Conservation (phyloP, 2,797 vertebrate species). For the Pseudocheirus occidentalis region DNA sequence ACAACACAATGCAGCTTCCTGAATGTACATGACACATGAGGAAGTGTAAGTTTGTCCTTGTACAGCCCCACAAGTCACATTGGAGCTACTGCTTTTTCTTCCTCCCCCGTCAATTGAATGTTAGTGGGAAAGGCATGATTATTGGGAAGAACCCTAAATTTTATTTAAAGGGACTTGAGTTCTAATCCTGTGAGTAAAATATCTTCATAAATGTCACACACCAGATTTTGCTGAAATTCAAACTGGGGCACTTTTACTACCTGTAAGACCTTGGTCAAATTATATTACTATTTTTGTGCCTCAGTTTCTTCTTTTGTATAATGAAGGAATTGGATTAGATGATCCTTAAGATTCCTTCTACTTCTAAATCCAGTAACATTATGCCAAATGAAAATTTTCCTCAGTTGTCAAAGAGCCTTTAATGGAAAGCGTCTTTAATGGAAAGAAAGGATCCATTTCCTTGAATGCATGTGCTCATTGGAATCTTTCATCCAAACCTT, state of each 20-base stretch:
- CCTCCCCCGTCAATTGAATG: background rate
- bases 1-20: background rate
- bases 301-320: slow-evolving; percentile 23
- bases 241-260: background rate
- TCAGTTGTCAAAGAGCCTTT: slow-evolving; percentile 5
- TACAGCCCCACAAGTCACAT: background rate
- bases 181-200: background rate
- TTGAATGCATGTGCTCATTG: background rate
- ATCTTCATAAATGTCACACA: background rate
- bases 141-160: background rate
- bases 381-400: background rate
- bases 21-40: background rate
- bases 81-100: background rate
- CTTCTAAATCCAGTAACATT: background rate
- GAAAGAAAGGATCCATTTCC: background rate
- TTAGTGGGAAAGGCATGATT: background rate
- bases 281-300: background rate
- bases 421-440: background rate
- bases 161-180: background rate
- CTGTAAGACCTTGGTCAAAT: background rate
- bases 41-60: background rate
- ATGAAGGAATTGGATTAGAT: background rate
- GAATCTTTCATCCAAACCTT: background rate
- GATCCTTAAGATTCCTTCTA: background rate
- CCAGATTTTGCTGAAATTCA: background rate